These are phyloP conservation scores for Epiblema foenella DNA, from an alignment of 2,888 invertebrate species.

Conservation along the genomic window DNA sequence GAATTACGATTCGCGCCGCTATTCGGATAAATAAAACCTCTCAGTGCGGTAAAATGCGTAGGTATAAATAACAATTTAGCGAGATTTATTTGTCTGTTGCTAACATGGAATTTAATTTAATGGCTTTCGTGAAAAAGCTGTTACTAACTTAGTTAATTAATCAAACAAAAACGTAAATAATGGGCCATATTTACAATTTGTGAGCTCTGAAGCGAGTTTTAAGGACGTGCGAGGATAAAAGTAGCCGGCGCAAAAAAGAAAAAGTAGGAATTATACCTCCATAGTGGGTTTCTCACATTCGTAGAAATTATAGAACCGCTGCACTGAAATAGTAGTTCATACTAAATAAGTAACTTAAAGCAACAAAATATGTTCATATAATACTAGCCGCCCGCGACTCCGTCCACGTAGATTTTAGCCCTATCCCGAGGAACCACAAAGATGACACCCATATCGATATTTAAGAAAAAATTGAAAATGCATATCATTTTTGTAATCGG, in stretches of 20 bases:
- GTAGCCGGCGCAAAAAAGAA: conserved; percentile 2
- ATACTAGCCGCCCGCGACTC: too few species aligned
- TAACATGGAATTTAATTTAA: conserved; percentile 35
- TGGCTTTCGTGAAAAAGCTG: conserved; percentile 12
- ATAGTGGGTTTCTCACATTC: too few species aligned
- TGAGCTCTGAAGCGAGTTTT: background rate
- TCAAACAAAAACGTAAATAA: conserved; percentile 13
- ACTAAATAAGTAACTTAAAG: too few species aligned
- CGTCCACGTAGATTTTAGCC: too few species aligned
- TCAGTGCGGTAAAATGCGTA: conserved; percentile 25
- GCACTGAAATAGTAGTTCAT: too few species aligned
- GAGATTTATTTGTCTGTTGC: conserved; percentile 33
- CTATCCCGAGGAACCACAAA: too few species aligned
- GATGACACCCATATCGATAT: too few species aligned
- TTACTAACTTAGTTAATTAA: conserved; percentile 11
- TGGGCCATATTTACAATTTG: background rate
- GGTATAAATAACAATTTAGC: conserved; percentile 38
- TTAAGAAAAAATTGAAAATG: too few species aligned
- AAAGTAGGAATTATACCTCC: background rate
- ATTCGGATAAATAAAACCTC: conserved; percentile 37
- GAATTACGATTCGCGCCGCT: conserved; percentile 24
- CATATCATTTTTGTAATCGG: too few species aligned
- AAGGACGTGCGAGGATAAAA: conserved; percentile 3
- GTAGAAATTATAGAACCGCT: too few species aligned
- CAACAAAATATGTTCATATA: too few species aligned